phyloP scores from a whole-genome alignment of 1,140 invertebrate species.

The Capitella teleta region DNA sequence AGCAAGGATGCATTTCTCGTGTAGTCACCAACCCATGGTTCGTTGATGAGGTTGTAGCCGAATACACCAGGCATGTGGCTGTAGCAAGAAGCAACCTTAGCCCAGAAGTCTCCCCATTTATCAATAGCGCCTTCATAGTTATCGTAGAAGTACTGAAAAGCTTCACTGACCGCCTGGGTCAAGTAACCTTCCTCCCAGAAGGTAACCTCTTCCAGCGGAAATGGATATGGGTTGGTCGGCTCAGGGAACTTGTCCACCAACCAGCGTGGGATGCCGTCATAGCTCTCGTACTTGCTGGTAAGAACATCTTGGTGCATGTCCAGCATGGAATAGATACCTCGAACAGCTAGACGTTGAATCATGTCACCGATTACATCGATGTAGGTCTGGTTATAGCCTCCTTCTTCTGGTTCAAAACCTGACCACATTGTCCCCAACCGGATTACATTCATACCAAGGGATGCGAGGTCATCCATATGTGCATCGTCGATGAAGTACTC shows the following conservation, averaged over 20 bases:
- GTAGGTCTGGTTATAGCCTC: slow-evolving; percentile 17
- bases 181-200: slow-evolving; percentile 15
- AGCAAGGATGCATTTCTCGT: slow-evolving; percentile 15
- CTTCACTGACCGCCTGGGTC: slow-evolving; percentile 15
- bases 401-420: slow-evolving; percentile 14
- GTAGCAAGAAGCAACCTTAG: slow-evolving; percentile 14
- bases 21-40: slow-evolving; percentile 23
- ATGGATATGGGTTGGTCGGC: slow-evolving; percentile 16
- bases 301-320: slow-evolving; percentile 24
- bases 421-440: slow-evolving; percentile 22
- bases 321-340: slow-evolving; percentile 19
- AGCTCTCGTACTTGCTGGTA: slow-evolving; percentile 13
- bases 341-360: slow-evolving; percentile 12
- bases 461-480: slow-evolving; percentile 9
- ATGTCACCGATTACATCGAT: slow-evolving; percentile 16
- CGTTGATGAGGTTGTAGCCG: slow-evolving; percentile 24
- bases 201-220: slow-evolving; percentile 14
- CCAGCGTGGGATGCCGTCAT: slow-evolving; percentile 23
- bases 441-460: slow-evolving; percentile 21
- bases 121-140: slow-evolving; percentile 13
- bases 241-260: slow-evolving; percentile 16
- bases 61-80: slow-evolving; percentile 13
- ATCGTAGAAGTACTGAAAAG: slow-evolving; percentile 22
- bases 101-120: slow-evolving; percentile 17
- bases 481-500: slow-evolving; percentile 15